Base-by-base conservation (phyloP, 2,888 invertebrate species). In the Eupithecia subumbrata region DNA sequence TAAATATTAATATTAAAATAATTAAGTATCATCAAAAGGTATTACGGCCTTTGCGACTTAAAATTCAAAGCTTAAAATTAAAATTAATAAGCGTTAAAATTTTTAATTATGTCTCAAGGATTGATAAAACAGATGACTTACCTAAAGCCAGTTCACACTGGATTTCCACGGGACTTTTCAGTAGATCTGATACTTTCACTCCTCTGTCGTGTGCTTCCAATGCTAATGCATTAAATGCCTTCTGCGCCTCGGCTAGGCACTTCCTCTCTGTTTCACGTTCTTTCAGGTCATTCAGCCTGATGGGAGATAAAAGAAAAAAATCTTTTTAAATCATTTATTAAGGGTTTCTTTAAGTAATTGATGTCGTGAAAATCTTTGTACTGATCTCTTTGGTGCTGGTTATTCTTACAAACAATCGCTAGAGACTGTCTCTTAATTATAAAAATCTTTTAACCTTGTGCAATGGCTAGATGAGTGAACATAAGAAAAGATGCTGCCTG, bases 131-230 rank as follows among this genome's bases (percentile, higher is more conserved):
- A 60, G 2, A 67, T 40, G 4, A 40, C 85, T 85, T 84, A 93
- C 93, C 94, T 83, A 95, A 84, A 70, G 95, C 95, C 68, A 89
- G 80, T 86, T 93, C 92, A 78, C 95, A 95, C 76, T 95, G 95
- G 69, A 91, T 82, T 84, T 95, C 95, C 43, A 94, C 88, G 2
- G 95, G 85, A 76, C 95, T 95, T 70, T 87, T 87, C 9, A 95
- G 84, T 52, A 95, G 81, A 66, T 90, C 78, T n/a, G 88, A 76
- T 12, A 93, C 85, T 48, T 92, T 90, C 34, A 85, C 84, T 5
- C 90, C 91, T 34, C 85, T 85, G 16, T 87, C 85, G 37, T 89
- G 79, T 12, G 92, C 92, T 80, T 92, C 91, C 30, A 95, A 86
- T 43, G 87, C 91, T 80, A 90, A 84, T 14, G 87, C 78, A 79